Conservation (phyloP, 2,888 invertebrate genomes). For the Tethea ocularis region DNA sequence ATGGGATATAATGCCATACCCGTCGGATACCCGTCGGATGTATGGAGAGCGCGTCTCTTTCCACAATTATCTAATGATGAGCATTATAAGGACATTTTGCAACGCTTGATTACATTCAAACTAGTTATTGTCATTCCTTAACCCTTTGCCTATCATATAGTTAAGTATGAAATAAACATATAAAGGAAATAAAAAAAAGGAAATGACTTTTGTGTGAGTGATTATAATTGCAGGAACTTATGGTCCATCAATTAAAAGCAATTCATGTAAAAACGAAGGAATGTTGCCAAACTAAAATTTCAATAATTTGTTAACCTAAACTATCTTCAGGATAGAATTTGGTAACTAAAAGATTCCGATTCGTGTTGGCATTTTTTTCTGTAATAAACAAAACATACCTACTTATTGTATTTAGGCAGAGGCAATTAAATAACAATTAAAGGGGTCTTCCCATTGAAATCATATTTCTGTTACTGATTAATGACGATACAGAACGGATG, state of each 20-base stretch:
- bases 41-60: slow-evolving; percentile 36
- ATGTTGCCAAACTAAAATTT: too few relatives aligned
- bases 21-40: slow-evolving; percentile 55
- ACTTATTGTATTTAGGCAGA: background rate
- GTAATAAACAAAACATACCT: too few relatives aligned
- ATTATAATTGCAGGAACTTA: too few relatives aligned
- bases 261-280: too few relatives aligned
- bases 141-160: background rate
- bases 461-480: slow-evolving; percentile 50
- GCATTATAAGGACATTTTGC: slow-evolving; percentile 32
- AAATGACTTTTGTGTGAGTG: too few relatives aligned
- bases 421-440: slow-evolving; percentile 16
- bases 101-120: slow-evolving; percentile 12
- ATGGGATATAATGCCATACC: slow-evolving; percentile 53
- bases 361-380: too few relatives aligned
- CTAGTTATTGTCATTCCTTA: slow-evolving; percentile 14
- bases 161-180: background rate
- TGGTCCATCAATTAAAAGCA: too few relatives aligned
- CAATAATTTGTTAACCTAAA: too few relatives aligned
- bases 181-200: background rate
- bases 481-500: slow-evolving; percentile 46
- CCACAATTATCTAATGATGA: slow-evolving; percentile 27
- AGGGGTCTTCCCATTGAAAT: slow-evolving; percentile 18
- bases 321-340: too few relatives aligned
- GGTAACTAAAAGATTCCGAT: too few relatives aligned